These are phyloP conservation scores for Sebastes umbrosus DNA, from an alignment of 2,797 vertebrate species.

Conservation along the genomic window DNA sequence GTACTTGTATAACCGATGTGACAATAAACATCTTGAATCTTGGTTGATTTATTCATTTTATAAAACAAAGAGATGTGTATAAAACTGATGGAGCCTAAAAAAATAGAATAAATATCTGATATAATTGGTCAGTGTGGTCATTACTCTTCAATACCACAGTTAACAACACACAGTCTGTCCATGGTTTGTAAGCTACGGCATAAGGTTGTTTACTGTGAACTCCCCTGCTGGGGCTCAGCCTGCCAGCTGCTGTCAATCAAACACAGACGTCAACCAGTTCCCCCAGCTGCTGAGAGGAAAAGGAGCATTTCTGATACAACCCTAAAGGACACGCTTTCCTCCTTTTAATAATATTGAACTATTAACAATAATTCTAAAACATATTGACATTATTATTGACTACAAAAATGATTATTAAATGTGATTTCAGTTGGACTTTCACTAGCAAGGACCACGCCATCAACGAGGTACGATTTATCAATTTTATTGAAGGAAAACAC, in stretches of 20 bases:
- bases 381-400: neutral
- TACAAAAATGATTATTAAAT: neutral
- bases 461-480: no score
- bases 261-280: neutral
- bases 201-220: no score
- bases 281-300: neutral
- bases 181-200: neutral
- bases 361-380: neutral
- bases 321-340: neutral
- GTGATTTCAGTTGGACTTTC: neutral
- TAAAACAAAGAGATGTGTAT: no score
- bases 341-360: neutral
- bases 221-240: neutral
- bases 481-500: no score
- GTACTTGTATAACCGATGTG: no score
- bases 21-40: no score
- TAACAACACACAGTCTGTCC: neutral
- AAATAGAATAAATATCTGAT: no score
- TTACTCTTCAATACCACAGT: neutral
- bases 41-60: no score
- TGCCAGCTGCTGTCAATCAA: neutral
- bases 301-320: neutral
- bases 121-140: neutral
- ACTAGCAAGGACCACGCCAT: neutral
- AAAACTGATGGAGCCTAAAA: no score